Evolutionary conservation across 2,888 invertebrate species (phyloP), one percentile per base, ranked within the genome.

Genomic region (Orgyia antiqua): DNA sequence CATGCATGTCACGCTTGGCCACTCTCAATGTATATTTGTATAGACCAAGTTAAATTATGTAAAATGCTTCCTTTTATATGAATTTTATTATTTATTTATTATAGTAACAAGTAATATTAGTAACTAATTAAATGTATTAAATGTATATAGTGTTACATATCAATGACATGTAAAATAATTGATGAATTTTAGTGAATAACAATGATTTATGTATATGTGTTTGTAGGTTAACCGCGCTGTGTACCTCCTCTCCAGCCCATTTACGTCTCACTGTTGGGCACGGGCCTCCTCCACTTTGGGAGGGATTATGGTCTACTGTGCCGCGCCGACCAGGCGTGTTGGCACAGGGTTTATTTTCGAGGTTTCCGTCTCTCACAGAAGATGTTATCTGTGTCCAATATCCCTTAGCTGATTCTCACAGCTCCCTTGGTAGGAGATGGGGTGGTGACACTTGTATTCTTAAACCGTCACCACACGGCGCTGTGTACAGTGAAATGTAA

Each of bases 71-170:
- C 19, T 35, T 61, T 54, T 50, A 45, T 58, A 59, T 57, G 57
- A 40, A 42, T 34, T 48, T 51, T 58, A 58, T 55, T 69, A 68
- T 69, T 64, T 65, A 65, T 64, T 58, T 57, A 58, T 46, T 55
- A 45, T 51, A n/a, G 30, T 25, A 33, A 25, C 28, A 42, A 36
- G 30, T 45, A 37, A 39, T 43, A 33, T 33, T 44, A 39, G 43
- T 53, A 4, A 50, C 37, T 51, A 56, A 43, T 51, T 39, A 40
- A 51, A 55, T 47, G 41, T 42, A 42, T 31, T 57, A 55, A 24
- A 48, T 79, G 75, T 76, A 71, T 53, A 75, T 74, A 73, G 58
- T 68, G 61, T 72, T 64, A 73, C 72, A 76, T 76, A 77, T 74
- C 72, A 69, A 40, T 56, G 51, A 58, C 51, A 46, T 71, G 65